Percentiles rank a stretch among this genome's conserved stretches.
Evolutionary conservation across 2,797 vertebrate genomes (phyloP).

Genomic region (Huso huso): DNA sequence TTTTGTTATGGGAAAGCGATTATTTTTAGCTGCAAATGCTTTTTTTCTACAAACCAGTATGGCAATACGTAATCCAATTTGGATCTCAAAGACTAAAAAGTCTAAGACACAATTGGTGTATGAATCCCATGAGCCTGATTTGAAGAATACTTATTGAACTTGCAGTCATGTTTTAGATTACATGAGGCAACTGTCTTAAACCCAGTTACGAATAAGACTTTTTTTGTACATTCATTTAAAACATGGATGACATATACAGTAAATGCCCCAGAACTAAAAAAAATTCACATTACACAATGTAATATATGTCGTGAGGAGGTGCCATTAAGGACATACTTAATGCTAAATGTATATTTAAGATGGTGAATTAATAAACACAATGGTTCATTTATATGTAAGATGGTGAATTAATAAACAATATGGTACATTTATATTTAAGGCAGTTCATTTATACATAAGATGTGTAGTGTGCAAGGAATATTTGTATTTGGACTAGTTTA

Average conservation of each 20-base stretch:
- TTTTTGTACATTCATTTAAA: constrained; percentile 26
- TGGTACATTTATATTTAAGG: too few species aligned
- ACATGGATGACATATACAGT: constrained; percentile 20
- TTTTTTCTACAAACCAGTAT: constrained; percentile 46
- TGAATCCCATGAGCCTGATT: constrained; percentile 33
- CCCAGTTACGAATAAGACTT: constrained; percentile 30
- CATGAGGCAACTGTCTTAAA: constrained; percentile 26
- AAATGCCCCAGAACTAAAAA: background rate
- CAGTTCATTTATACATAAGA: too few species aligned
- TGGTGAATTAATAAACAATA: too few species aligned
- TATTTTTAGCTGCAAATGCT: constrained; percentile 44
- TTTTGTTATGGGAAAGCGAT: constrained; percentile 47
- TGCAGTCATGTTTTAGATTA: constrained; percentile 31
- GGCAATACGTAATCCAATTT: constrained; percentile 46
- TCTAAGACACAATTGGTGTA: constrained; percentile 31
- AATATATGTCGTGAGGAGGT: too few species aligned
- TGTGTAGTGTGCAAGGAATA: too few species aligned
- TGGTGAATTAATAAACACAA: too few species aligned
- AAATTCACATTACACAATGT: too few species aligned
- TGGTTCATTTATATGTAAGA: too few species aligned
- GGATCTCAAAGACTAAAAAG: constrained; percentile 42
- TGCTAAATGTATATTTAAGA: too few species aligned
- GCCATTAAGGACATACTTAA: too few species aligned
- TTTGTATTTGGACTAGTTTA: too few species aligned
- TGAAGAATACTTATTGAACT: constrained; percentile 27